A percentile compares a stretch with the other conserved stretches of the same genome.
These are phyloP conservation scores for Scaptomyza tumidula DNA, from an alignment of 2,888 invertebrate genomes.

Conservation along the genomic window DNA sequence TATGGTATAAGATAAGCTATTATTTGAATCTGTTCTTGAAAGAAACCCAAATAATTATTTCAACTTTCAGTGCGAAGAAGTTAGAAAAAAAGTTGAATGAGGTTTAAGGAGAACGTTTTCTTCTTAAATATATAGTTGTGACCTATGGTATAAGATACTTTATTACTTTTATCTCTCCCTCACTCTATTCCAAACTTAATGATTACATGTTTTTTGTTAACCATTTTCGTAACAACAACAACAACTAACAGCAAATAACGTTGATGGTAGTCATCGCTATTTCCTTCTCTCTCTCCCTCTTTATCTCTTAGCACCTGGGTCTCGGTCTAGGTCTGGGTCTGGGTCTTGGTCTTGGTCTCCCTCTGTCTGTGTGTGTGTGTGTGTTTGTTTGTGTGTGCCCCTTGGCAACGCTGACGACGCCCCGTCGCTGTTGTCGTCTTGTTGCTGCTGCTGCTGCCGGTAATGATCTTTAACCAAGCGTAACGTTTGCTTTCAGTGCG, in stretches of 20 bases:
- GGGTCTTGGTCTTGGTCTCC: slow-evolving; percentile 13
- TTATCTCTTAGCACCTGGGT: slow-evolving; percentile 17
- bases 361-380: slow-evolving; percentile 19
- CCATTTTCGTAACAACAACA: too few species aligned
- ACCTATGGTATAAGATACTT: neutral
- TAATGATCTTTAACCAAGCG: slow-evolving; percentile 82
- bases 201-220: slow-evolving; percentile 6
- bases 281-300: slow-evolving; percentile 13
- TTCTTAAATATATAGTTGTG: neutral
- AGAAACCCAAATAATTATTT: too few species aligned
- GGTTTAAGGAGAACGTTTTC: too few species aligned
- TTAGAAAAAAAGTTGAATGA: too few species aligned
- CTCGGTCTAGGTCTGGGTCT: slow-evolving; percentile 27
- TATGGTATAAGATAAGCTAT: too few species aligned
- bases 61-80: too few species aligned
- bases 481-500: slow-evolving; percentile 81
- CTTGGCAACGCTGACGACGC: slow-evolving; percentile 53
- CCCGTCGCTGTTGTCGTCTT: slow-evolving; percentile 43
- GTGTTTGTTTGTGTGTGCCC: slow-evolving; percentile 42
- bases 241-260: slow-evolving; percentile 2
- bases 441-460: slow-evolving; percentile 74
- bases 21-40: too few species aligned
- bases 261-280: slow-evolving; percentile 11
- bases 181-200: neutral
- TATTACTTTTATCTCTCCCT: neutral